Evolutionary conservation across 2,797 vertebrate species (phyloP), one percentile per base, ranked within the genome.

Genomic region (Siniperca obscura): DNA sequence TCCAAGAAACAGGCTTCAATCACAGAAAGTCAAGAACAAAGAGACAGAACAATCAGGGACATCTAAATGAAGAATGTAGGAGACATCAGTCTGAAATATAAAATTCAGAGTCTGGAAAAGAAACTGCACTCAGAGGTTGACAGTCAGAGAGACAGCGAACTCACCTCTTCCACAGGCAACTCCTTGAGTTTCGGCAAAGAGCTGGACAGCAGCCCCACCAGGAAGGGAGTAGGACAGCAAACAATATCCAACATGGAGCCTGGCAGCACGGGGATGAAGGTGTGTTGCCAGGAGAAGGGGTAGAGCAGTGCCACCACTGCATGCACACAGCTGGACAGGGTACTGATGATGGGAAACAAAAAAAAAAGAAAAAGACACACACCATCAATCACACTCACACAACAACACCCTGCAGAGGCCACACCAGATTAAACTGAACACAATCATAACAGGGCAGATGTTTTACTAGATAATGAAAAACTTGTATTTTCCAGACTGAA

Each of bases 241-340:
- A 99, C 98, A 0, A 99, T 99, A 91, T 99, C 98, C 85, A 99
- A 95, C 98, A 99, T 99, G 91, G 98, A 97, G 3, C 96, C 96
- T 0, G 98, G 98, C 65, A 99, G 96, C 42, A 99, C 98, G 0
- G 98, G 98, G 91, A 99, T 99, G 95, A 99, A 99, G 87, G 98
- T 99, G 92, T 99, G 98, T 87, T 99, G 98, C 98, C 98, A 99
- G 90, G 98, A 99, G 95, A 99, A 99, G 2, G 98, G 98, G 94
- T 99, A 99, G 60, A 99, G 97, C 93, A 99, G 94, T 55, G 98
- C 98, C 87, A 99, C 98, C 85, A 99, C 97, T 0, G 98, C 98
- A 0, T 97, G 98, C 46, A 97, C 97, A 87, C 98, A 99, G 95
- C 96, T 98, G 36, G 98, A 99, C 82, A 99, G 95, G 67, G 97